Conservation (phyloP, 2,888 invertebrate species). For the Gnatocerus cornutus region DNA sequence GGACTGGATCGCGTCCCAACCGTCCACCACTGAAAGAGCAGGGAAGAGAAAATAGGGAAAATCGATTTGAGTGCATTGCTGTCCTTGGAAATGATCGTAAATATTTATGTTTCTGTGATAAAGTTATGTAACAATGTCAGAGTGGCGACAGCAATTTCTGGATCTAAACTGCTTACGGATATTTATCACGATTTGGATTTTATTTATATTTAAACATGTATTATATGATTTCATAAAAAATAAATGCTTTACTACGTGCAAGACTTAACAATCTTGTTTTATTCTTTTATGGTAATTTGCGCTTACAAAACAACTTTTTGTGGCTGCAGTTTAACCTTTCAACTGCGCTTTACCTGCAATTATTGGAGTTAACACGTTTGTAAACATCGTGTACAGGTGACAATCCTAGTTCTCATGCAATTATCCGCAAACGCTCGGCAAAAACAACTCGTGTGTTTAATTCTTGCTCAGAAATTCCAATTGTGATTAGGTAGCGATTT, state of each 20-base stretch:
- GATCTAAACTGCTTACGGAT: slow-evolving; percentile 42
- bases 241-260: slow-evolving; percentile 50
- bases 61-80: slow-evolving; percentile 24
- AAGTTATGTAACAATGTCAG: slow-evolving; percentile 45
- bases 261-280: slow-evolving; percentile 34
- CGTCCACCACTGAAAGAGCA: slow-evolving; percentile 71
- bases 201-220: slow-evolving; percentile 40
- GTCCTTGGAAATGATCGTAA: slow-evolving; percentile 39
- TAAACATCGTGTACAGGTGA: slow-evolving; percentile 22
- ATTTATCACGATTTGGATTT: slow-evolving; percentile 34
- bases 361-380: slow-evolving; percentile 12
- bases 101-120: slow-evolving; percentile 47
- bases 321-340: slow-evolving; percentile 22
- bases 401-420: slow-evolving; percentile 4
- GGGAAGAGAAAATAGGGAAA: slow-evolving; percentile 56
- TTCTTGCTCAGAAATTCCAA: too few species aligned
- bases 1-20: slow-evolving; percentile 80
- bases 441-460: slow-evolving; percentile 3
- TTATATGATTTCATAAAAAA: slow-evolving; percentile 39
- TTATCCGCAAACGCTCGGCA: background rate
- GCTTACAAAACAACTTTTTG: slow-evolving; percentile 24
- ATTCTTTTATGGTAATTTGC: slow-evolving; percentile 28
- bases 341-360: slow-evolving; percentile 15
- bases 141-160: slow-evolving; percentile 35
- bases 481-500: background rate